These are phyloP conservation scores for Penaeus indicus DNA, from an alignment of 1,140 invertebrate genomes.

Conservation along the genomic window DNA sequence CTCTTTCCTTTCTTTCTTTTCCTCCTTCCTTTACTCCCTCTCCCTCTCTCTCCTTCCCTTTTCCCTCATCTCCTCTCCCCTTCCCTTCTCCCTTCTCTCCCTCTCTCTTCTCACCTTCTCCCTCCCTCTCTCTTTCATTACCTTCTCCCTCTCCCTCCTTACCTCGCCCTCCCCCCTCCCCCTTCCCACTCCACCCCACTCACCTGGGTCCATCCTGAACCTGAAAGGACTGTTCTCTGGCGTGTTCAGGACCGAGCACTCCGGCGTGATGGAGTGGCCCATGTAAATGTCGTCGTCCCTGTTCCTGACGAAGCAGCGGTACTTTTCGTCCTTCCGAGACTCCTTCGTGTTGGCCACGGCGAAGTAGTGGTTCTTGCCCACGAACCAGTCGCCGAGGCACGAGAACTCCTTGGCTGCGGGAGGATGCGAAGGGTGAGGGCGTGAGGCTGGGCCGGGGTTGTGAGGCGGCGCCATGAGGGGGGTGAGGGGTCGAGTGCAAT, in stretches of 20 bases:
- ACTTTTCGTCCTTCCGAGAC: conserved; percentile 93
- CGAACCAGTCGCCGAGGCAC: conserved; percentile 95
- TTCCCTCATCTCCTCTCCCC: background rate
- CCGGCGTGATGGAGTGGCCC: conserved; percentile 90
- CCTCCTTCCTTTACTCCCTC: background rate
- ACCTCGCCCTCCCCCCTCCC: no score
- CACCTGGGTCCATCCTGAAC: conserved; percentile 85
- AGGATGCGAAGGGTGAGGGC: background rate
- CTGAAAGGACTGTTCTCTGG: conserved; percentile 93
- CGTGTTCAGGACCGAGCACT: conserved; percentile 92
- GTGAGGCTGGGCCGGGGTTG: background rate
- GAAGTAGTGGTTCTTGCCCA: conserved; percentile 95
- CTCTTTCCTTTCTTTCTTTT: background rate
- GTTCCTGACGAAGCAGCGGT: conserved; percentile 93
- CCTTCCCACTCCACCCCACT: background rate
- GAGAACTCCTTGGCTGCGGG: conserved; percentile 87
- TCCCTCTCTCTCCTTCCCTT: background rate
- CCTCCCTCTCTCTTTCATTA: background rate
- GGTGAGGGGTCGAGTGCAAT: no score
- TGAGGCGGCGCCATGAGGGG: no score
- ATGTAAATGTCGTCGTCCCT: conserved; percentile 92
- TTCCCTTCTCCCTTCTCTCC: background rate
- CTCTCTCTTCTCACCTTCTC: background rate
- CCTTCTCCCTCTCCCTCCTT: background rate
- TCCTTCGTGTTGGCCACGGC: conserved; percentile 95